phyloP scores from a whole-genome alignment of 1,140 invertebrate species.

The Rhopalosiphum maidis region DNA sequence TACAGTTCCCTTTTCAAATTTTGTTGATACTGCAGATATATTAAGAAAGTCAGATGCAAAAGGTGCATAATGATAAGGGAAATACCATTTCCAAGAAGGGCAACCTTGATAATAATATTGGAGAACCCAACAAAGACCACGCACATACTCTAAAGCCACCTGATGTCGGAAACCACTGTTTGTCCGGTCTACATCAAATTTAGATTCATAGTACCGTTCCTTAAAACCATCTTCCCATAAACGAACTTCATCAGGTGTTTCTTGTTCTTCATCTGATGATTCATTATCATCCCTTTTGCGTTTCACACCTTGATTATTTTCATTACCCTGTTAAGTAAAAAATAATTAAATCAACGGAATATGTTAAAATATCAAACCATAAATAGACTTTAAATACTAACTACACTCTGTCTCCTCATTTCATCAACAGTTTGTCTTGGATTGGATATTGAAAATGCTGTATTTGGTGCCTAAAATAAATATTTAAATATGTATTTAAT shows the following conservation, averaged over 20 bases:
- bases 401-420: constrained; percentile 42
- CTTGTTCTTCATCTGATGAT: constrained; percentile 74
- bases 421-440: constrained; percentile 54
- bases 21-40: constrained; percentile 81
- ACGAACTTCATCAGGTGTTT: constrained; percentile 90
- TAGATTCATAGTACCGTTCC: constrained; percentile 96
- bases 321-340: constrained; percentile 40
- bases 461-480: constrained; percentile 38
- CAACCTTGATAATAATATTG: constrained; percentile 99
- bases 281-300: constrained; percentile 66
- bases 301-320: constrained; percentile 57
- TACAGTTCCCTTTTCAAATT: constrained; percentile 87
- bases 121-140: constrained; percentile 97
- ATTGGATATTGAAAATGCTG: constrained; percentile 46
- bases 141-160: constrained; percentile 91
- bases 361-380: background rate
- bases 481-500: background rate
- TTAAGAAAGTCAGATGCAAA: constrained; percentile 99
- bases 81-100: constrained; percentile 99
- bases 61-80: constrained; percentile 99
- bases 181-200: constrained; percentile 86
- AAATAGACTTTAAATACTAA: background rate
- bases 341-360: background rate
- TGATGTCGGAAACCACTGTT: constrained; percentile 84
- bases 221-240: constrained; percentile 99